Conservation (phyloP, 2,113 vertebrate species). For the Microcebus jonahi region DNA sequence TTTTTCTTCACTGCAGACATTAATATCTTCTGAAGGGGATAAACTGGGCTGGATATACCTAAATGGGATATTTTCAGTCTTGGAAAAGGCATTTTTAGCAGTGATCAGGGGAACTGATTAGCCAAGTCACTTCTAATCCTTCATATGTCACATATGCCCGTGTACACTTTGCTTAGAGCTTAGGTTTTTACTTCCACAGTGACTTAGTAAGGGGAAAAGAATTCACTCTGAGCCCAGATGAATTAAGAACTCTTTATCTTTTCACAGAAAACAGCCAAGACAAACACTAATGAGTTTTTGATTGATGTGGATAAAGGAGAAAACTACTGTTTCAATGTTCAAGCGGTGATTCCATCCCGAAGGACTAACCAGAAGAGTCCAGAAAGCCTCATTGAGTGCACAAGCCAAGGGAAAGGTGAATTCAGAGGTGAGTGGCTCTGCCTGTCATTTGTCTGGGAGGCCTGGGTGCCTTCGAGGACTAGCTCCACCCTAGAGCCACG, state of each 20-base stretch:
- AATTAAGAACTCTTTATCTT: constrained; percentile 15
- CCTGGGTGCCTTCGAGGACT: constrained; percentile 16
- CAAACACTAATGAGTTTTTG: constrained; percentile 81
- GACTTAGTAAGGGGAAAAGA: not conserved
- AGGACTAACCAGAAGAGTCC: constrained; percentile 84
- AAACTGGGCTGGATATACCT: not conserved
- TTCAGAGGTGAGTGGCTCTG: constrained; percentile 75
- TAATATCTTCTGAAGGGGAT: not conserved
- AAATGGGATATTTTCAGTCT: not conserved
- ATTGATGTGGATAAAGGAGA: constrained; percentile 85
- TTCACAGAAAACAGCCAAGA: constrained; percentile 86
- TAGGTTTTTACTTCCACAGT: not conserved
- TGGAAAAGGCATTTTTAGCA: not conserved
- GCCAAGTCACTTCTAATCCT: not conserved
- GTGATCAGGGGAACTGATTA: not conserved
- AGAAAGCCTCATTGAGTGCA: constrained; percentile 86
- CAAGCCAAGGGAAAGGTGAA: not conserved
- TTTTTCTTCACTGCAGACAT: not conserved
- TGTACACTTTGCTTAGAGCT: not conserved
- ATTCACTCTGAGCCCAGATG: not conserved
- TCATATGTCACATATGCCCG: not conserved
- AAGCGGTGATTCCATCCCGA: constrained; percentile 86
- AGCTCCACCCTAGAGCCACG: not conserved
- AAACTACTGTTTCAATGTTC: constrained; percentile 92
- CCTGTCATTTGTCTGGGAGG: accelerated